Conservation (phyloP, 2,113 vertebrate genomes). For the Potamarius usumacintae region DNA sequence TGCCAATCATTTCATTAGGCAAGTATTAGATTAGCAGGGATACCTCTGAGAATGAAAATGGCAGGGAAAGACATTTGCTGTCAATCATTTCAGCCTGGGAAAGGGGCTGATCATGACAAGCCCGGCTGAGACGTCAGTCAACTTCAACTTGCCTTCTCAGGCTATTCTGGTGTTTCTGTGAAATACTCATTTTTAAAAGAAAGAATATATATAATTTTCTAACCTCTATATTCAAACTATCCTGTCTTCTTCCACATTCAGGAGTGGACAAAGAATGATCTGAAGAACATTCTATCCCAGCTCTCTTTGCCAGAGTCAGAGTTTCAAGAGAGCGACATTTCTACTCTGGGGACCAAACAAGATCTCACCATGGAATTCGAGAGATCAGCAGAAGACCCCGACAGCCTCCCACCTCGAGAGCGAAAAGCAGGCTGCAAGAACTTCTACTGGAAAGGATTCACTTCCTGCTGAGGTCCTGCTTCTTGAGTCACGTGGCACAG, state of each 20-base stretch:
- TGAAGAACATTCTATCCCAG: conserved; percentile 71
- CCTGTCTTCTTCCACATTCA: conserved; percentile 35
- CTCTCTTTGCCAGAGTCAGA: conserved; percentile 66
- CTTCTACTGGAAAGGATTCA: conserved; percentile 81
- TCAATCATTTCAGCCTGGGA: conserved; percentile 7
- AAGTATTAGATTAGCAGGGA: neutral
- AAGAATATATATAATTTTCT: neutral
- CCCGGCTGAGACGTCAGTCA: neutral
- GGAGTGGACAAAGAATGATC: conserved; percentile 71
- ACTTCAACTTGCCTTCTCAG: neutral
- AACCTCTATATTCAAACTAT: neutral
- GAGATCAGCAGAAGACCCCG: conserved; percentile 64
- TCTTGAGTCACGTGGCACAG: neutral
- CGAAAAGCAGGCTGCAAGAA: conserved; percentile 79
- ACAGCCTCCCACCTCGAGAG: conserved; percentile 65
- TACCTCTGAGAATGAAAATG: neutral
- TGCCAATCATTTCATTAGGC: neutral
- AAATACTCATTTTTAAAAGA: neutral
- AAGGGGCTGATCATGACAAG: neutral
- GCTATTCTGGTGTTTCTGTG: too few species aligned
- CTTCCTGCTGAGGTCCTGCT: conserved; percentile 67
- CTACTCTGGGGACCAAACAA: conserved; percentile 68
- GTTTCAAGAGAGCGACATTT: conserved; percentile 71
- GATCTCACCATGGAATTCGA: conserved; percentile 63
- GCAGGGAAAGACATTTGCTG: neutral